Conservation (phyloP, 2,888 invertebrate species). For the Melanophora roralis region DNA sequence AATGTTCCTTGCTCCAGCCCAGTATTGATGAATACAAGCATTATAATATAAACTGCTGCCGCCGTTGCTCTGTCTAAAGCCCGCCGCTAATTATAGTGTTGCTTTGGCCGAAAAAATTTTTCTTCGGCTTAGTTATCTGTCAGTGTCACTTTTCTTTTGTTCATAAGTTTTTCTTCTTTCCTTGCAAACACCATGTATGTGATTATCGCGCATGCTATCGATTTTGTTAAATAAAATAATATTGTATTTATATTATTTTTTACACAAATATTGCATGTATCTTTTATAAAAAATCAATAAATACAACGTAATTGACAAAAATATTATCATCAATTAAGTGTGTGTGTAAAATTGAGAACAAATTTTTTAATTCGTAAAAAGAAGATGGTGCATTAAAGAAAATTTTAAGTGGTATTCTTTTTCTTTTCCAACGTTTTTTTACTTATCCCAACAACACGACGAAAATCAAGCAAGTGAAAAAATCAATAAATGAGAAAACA, state of each 20-base stretch:
- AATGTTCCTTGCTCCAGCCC: no score
- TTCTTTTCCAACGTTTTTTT: constrained; percentile 31
- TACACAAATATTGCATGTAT: neutral
- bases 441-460: constrained; percentile 26
- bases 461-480: no score
- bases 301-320: neutral
- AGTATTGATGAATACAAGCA: no score
- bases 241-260: constrained; percentile 9
- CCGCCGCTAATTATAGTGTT: no score
- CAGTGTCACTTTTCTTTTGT: no score
- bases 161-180: constrained; percentile 59
- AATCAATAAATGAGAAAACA: no score
- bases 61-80: no score
- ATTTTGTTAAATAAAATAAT: constrained; percentile 23
- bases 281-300: constrained; percentile 16
- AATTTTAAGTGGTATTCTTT: constrained; percentile 43
- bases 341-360: constrained; percentile 6
- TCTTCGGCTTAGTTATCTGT: no score
- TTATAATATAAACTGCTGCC: no score
- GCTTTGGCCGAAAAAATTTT: no score
- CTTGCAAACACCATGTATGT: constrained; percentile 48
- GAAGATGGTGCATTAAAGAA: constrained; percentile 48
- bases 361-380: constrained; percentile 19
- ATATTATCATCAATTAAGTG: neutral
- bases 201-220: constrained; percentile 45